Percentiles rank a stretch among this genome's conserved stretches.
Evolutionary conservation across 2,797 vertebrate species (phyloP).

Genomic region (Periparus ater): DNA sequence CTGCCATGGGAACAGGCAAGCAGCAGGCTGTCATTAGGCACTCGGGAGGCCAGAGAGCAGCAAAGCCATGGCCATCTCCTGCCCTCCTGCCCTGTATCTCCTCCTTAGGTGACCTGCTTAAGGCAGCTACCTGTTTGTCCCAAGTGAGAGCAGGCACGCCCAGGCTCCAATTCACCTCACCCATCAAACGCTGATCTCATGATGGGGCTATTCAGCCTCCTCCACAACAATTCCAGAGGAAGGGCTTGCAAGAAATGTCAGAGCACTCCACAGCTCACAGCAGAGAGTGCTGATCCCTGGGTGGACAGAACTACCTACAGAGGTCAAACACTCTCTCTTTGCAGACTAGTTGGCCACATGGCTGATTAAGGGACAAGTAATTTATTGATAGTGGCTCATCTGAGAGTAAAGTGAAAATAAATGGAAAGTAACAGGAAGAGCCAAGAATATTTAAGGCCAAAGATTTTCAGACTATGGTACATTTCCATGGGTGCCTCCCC

Average conservation of each 20-base stretch:
- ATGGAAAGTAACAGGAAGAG: not conserved
- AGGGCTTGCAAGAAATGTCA: not conserved
- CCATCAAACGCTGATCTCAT: not conserved
- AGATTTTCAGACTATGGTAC: not conserved
- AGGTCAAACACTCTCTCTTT: not conserved
- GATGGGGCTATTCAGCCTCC: not conserved
- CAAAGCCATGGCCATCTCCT: not conserved
- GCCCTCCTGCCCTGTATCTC: not conserved
- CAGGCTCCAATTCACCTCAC: not conserved
- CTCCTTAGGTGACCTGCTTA: not conserved
- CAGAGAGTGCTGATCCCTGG: not conserved
- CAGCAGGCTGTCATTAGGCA: not conserved
- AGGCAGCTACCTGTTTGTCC: not conserved
- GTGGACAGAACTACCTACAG: not conserved
- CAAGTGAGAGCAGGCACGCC: not conserved
- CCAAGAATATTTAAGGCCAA: not conserved
- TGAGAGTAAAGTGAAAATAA: not conserved
- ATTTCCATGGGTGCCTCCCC: not conserved
- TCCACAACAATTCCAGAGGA: not conserved
- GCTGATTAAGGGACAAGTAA: not conserved
- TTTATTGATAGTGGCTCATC: not conserved
- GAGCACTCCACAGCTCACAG: not conserved
- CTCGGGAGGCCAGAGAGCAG: not conserved
- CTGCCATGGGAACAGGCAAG: not conserved
- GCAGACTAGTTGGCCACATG: not conserved